Conservation (phyloP, 2,113 vertebrate species). For the Cryptomyrus ogoouensis region DNA sequence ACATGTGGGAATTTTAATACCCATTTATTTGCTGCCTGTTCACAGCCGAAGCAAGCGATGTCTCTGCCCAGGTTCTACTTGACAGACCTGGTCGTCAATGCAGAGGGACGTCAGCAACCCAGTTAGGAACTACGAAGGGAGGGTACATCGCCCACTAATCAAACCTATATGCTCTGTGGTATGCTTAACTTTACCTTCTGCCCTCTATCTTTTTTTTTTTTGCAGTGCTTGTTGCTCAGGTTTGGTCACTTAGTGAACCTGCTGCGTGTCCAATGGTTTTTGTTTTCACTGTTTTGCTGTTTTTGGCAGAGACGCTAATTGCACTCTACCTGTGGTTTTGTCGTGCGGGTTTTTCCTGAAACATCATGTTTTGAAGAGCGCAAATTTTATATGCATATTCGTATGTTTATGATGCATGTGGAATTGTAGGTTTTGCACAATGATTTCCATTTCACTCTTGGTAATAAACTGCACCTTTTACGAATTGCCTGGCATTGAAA, state of each 20-base stretch:
- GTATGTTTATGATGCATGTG: neutral
- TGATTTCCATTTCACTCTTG: neutral
- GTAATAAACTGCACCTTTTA: neutral
- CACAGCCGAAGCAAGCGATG: neutral
- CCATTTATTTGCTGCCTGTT: neutral
- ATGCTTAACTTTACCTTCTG: neutral
- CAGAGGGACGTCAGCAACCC: neutral
- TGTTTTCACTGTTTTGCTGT: neutral
- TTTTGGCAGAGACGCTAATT: neutral
- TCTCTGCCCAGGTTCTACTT: neutral
- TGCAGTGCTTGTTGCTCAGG: neutral
- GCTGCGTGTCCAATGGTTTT: neutral
- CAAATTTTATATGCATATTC: neutral
- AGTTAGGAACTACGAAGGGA: neutral
- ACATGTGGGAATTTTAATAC: neutral
- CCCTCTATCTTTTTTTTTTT: neutral
- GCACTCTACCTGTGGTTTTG: neutral
- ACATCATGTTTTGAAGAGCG: neutral
- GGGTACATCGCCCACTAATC: neutral
- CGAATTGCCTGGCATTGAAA: neutral
- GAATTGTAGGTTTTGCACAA: neutral
- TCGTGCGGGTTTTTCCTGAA: neutral
- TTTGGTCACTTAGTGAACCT: neutral
- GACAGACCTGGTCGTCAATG: neutral
- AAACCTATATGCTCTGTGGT: neutral